Conservation (phyloP, 2,888 invertebrate genomes). For the Drosophila ochracea region DNA sequence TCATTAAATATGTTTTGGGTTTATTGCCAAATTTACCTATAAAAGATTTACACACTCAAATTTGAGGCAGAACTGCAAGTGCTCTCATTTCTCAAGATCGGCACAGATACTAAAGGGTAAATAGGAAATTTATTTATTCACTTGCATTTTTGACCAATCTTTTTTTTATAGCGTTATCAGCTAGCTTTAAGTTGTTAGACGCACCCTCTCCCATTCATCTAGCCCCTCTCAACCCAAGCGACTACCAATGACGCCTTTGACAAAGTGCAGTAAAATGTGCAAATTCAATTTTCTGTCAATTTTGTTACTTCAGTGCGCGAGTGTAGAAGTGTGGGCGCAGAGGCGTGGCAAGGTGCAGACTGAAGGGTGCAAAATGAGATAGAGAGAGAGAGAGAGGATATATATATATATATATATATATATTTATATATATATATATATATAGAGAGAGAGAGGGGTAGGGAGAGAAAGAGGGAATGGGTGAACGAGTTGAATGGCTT, state of each 20-base stretch:
- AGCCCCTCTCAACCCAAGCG: background rate
- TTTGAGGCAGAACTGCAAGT: background rate
- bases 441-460: background rate
- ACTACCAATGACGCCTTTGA: slow-evolving; percentile 31
- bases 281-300: slow-evolving; percentile 77
- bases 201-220: background rate
- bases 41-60: background rate
- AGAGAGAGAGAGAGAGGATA: background rate
- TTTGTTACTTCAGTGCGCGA: slow-evolving; percentile 34
- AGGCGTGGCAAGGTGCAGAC: slow-evolving; percentile 32
- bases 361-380: slow-evolving; percentile 1
- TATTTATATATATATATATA: background rate
- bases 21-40: background rate
- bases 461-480: background rate
- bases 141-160: too few species aligned
- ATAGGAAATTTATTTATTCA: too few species aligned
- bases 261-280: slow-evolving; percentile 76
- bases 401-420: background rate
- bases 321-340: slow-evolving; percentile 21
- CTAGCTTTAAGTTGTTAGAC: slow-evolving; percentile 50
- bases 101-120: too few species aligned
- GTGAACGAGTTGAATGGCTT: slow-evolving; percentile 18
- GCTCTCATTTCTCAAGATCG: too few species aligned
- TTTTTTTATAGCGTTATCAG: slow-evolving; percentile 45
- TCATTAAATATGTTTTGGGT: background rate